A percentile compares a stretch with the other conserved stretches of the same genome.
These are phyloP conservation scores for Tragelaphus buxtoni DNA, from an alignment of 2,113 vertebrate genomes.

Conservation along the genomic window DNA sequence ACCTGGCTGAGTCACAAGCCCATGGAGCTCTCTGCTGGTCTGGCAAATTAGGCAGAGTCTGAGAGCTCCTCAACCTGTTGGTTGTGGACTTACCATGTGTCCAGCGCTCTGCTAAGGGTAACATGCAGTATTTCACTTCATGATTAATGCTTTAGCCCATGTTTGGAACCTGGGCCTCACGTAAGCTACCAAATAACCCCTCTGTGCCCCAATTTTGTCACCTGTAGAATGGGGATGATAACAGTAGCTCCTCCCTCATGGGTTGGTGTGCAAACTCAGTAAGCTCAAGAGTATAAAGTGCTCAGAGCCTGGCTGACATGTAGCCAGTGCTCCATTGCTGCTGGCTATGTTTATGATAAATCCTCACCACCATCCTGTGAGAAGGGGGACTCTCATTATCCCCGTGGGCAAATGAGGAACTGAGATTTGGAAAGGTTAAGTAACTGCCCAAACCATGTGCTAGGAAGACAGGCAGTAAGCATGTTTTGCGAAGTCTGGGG, in stretches of 20 bases:
- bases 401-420: not conserved
- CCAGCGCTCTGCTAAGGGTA: fast-evolving
- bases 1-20: not conserved
- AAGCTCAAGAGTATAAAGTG: not conserved
- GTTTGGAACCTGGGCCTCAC: not conserved
- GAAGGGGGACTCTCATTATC: not conserved
- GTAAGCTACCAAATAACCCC: not conserved
- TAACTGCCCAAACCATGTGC: not conserved
- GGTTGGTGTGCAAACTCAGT: not conserved
- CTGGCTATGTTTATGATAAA: not conserved
- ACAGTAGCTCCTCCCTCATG: too few species aligned
- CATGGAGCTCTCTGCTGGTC: not conserved
- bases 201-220: not conserved
- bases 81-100: too few species aligned
- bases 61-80: not conserved
- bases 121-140: not conserved
- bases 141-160: not conserved
- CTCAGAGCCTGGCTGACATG: not conserved
- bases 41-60: not conserved
- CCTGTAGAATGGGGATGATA: not conserved
- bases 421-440: not conserved
- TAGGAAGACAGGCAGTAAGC: not conserved
- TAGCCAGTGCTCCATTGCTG: not conserved
- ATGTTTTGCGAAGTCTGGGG: not conserved
- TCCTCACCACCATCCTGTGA: not conserved